phyloP scores from a whole-genome alignment of 1,140 invertebrate genomes.

The Lepidotrigona ventralis region DNA sequence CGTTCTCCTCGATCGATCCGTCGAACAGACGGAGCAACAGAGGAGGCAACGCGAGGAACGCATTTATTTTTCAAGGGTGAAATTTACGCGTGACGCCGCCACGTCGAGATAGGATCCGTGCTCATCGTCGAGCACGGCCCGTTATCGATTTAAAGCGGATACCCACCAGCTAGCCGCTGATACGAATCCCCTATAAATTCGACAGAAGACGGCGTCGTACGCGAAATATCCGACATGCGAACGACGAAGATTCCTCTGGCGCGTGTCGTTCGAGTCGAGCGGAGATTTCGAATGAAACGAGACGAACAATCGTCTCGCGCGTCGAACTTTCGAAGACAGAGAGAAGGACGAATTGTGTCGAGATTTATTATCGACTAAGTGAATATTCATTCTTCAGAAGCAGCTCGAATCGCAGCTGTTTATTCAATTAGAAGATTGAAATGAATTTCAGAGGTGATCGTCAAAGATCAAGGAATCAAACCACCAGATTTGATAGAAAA shows the following conservation, averaged over 20 bases:
- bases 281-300: not conserved
- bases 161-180: conserved; percentile 24
- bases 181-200: conserved; percentile 48
- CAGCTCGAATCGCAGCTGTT: too few relatives aligned
- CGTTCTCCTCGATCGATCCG: conserved; percentile 14
- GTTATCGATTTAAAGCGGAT: conserved; percentile 60
- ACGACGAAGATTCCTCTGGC: not conserved
- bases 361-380: too few relatives aligned
- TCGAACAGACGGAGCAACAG: not conserved
- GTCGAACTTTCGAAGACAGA: not conserved
- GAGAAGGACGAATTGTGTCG: too few relatives aligned
- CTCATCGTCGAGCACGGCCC: conserved; percentile 36
- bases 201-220: conserved; percentile 2
- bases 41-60: conserved; percentile 12
- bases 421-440: too few relatives aligned
- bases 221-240: too few relatives aligned
- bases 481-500: too few relatives aligned
- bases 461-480: not conserved
- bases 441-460: not conserved
- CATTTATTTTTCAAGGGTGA: conserved; percentile 66
- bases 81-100: conserved; percentile 62
- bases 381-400: too few relatives aligned
- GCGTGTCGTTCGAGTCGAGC: not conserved
- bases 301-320: not conserved
- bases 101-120: conserved; percentile 49